phyloP scores from a whole-genome alignment of 2,888 invertebrate species.

The Brenthis daphne region DNA sequence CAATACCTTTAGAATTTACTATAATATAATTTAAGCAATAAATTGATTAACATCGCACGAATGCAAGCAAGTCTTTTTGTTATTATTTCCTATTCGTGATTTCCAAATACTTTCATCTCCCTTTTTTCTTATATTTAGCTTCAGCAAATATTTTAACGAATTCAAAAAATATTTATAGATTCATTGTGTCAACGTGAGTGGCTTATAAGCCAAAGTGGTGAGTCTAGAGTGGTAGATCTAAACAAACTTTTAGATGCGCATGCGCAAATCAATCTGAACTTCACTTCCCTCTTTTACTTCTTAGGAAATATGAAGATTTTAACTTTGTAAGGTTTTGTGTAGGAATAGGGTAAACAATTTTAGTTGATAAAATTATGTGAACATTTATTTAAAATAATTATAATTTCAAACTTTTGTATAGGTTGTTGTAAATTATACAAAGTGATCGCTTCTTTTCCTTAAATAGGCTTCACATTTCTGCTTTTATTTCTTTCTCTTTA shows the following conservation, averaged over 20 bases:
- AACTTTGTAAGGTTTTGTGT: background rate
- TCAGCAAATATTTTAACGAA: constrained; percentile 15
- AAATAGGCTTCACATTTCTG: constrained; percentile 1
- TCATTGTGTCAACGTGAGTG: constrained; percentile 81
- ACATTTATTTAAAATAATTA: too few relatives aligned
- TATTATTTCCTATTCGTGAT: constrained; percentile 12
- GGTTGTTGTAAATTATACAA: background rate
- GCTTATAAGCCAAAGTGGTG: constrained; percentile 80
- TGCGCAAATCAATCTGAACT: constrained; percentile 57
- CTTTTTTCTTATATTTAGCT: constrained; percentile 12
- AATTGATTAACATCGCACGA: constrained; percentile 12
- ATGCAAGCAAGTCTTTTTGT: background rate
- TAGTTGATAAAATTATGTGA: too few relatives aligned
- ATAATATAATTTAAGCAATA: background rate
- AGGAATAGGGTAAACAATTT: background rate
- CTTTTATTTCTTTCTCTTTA: constrained; percentile 6
- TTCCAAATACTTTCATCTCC: constrained; percentile 10
- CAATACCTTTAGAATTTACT: background rate
- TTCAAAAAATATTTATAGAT: constrained; percentile 70
- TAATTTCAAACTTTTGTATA: too few relatives aligned
- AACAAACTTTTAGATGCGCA: constrained; percentile 72
- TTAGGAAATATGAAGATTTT: constrained; percentile 38
- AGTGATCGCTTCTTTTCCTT: background rate
- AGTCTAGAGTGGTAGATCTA: constrained; percentile 79
- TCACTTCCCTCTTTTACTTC: constrained; percentile 51